Conservation (phyloP, 2,888 invertebrate species). For the Terebella lapidaria region DNA sequence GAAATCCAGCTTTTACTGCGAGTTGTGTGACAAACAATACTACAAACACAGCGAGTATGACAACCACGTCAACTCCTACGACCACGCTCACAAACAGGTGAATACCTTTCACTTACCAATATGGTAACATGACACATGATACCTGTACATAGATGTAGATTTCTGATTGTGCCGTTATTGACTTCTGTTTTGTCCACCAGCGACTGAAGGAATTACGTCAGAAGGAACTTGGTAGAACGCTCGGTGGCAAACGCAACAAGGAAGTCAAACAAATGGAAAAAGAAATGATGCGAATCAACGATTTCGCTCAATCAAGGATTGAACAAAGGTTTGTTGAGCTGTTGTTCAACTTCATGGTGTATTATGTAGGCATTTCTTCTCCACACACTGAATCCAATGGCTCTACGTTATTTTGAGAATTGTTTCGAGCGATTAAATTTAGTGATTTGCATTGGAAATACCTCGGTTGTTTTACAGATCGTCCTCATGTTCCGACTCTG, state of each 20-base stretch:
- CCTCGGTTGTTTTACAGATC: too few relatives aligned
- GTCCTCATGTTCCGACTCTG: too few relatives aligned
- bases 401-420: too few relatives aligned
- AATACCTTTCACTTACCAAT: not conserved
- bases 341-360: too few relatives aligned
- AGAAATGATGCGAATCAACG: not conserved
- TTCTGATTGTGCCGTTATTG: too few relatives aligned
- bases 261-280: not conserved
- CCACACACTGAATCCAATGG: too few relatives aligned
- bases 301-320: not conserved
- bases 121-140: too few relatives aligned
- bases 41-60: conserved; percentile 20
- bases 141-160: too few relatives aligned
- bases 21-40: conserved; percentile 24
- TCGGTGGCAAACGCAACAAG: not conserved
- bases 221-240: not conserved
- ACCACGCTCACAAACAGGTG: conserved; percentile 26
- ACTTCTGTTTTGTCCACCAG: too few relatives aligned
- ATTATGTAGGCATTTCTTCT: too few relatives aligned
- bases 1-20: conserved; percentile 20
- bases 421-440: too few relatives aligned
- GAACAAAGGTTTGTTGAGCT: not conserved
- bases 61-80: conserved; percentile 26
- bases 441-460: too few relatives aligned
- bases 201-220: conserved; percentile 2